These are phyloP conservation scores for Selenia dentaria DNA, from an alignment of 2,888 invertebrate genomes.

Conservation along the genomic window DNA sequence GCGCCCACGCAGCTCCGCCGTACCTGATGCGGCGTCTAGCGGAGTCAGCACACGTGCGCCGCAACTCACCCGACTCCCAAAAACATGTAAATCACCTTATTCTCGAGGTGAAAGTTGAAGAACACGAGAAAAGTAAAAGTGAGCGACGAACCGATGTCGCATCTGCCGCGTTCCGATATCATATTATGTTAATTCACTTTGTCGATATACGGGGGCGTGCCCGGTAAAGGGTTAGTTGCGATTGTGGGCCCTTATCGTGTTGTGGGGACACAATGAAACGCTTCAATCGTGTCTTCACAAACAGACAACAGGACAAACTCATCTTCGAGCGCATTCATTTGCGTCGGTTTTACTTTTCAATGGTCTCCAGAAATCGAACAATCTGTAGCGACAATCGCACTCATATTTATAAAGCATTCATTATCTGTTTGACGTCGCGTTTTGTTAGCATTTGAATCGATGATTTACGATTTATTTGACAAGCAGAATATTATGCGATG, in stretches of 20 bases:
- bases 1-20: slow-evolving; percentile 58
- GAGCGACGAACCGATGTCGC: slow-evolving; percentile 50
- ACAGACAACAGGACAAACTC: slow-evolving; percentile 61
- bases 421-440: slow-evolving; percentile 51
- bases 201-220: slow-evolving; percentile 53
- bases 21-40: background rate
- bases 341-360: slow-evolving; percentile 59
- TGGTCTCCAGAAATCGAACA: slow-evolving; percentile 72
- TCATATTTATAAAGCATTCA: slow-evolving; percentile 55
- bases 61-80: slow-evolving; percentile 31
- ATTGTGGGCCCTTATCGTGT: slow-evolving; percentile 63
- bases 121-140: slow-evolving; percentile 79
- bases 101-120: slow-evolving; percentile 81
- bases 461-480: slow-evolving; percentile 64
- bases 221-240: slow-evolving; percentile 59
- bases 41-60: slow-evolving; percentile 39
- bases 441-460: slow-evolving; percentile 54
- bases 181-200: slow-evolving; percentile 66
- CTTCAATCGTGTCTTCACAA: slow-evolving; percentile 58
- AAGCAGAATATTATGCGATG: slow-evolving; percentile 10
- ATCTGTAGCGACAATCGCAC: slow-evolving; percentile 61
- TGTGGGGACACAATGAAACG: slow-evolving; percentile 53
- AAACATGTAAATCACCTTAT: slow-evolving; percentile 73
- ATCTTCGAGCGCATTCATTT: slow-evolving; percentile 56
- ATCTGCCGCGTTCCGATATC: slow-evolving; percentile 62